A percentile compares a stretch with the other conserved stretches of the same genome.
Evolutionary conservation across 2,797 vertebrate species (phyloP).

Genomic region (Gymnocypris eckloni): DNA sequence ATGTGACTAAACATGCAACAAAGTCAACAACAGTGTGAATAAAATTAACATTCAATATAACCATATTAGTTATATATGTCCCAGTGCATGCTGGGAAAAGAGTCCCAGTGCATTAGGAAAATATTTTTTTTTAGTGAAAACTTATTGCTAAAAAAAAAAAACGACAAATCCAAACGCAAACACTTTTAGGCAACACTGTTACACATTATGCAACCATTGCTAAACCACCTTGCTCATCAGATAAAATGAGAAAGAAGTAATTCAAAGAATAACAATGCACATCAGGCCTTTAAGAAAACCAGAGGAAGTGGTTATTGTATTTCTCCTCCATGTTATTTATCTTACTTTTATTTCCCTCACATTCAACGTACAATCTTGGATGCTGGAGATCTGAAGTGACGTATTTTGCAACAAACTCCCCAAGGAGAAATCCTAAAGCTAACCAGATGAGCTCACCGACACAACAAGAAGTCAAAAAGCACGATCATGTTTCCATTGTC

Average conservation of each 20-base stretch:
- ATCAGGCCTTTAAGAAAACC: conserved; percentile 50
- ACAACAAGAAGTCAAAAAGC: conserved; percentile 1
- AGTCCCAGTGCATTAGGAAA: not conserved
- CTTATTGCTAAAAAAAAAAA: not conserved
- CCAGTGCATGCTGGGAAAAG: not conserved
- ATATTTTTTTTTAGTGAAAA: not conserved
- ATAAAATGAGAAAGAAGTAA: not conserved
- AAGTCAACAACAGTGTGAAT: conserved; percentile 4
- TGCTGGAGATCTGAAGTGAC: not conserved
- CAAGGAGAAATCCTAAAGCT: not conserved
- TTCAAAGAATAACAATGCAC: conserved; percentile 35
- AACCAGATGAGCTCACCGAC: not conserved
- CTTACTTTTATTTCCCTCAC: not conserved
- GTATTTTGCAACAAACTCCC: not conserved
- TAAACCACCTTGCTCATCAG: conserved; percentile 32
- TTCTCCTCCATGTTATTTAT: conserved; percentile 23
- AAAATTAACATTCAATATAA: not conserved
- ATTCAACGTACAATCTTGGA: not conserved
- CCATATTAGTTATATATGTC: not conserved
- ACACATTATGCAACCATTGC: conserved; percentile 8
- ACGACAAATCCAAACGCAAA: not conserved
- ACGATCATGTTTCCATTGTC: conserved; percentile 21
- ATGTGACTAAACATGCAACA: not conserved
- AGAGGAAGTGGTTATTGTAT: conserved; percentile 53
- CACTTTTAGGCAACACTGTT: not conserved